A percentile compares a stretch with the other conserved stretches of the same genome.
These are phyloP conservation scores for Colletes gigas DNA, from an alignment of 1,140 invertebrate species.

Conservation along the genomic window DNA sequence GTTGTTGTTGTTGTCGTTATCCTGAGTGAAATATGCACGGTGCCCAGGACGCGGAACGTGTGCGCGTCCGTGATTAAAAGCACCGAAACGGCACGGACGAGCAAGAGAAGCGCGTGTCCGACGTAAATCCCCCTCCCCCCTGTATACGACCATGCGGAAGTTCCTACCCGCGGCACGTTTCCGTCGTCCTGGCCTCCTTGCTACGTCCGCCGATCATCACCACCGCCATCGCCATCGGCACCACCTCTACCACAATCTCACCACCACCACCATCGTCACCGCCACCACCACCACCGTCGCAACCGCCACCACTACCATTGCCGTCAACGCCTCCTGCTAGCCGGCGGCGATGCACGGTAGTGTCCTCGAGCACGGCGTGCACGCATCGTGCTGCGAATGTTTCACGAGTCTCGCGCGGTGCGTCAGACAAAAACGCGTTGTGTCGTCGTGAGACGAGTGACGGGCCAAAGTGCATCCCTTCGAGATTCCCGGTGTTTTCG, in stretches of 20 bases:
- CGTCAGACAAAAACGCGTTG: constrained; percentile 61
- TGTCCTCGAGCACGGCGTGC: constrained; percentile 67
- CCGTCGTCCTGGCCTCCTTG: constrained; percentile 37
- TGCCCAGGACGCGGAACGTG: neutral
- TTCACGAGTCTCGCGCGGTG: constrained; percentile 63
- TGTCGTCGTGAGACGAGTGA: constrained; percentile 64
- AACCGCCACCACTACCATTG: constrained; percentile 45
- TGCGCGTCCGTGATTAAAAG: neutral
- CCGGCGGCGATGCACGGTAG: constrained; percentile 65
- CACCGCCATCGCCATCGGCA: constrained; percentile 48
- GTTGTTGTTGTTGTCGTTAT: neutral
- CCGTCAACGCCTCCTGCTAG: constrained; percentile 62
- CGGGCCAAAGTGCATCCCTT: constrained; percentile 52
- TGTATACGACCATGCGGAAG: constrained; percentile 36
- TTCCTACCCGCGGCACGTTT: constrained; percentile 33
- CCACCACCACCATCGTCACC: constrained; percentile 22
- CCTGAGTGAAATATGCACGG: neutral
- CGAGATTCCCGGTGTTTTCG: constrained; percentile 55
- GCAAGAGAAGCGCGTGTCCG: neutral
- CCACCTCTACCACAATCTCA: constrained; percentile 45
- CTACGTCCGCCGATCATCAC: constrained; percentile 48
- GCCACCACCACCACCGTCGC: constrained; percentile 38
- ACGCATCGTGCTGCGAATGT: constrained; percentile 68
- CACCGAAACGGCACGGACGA: neutral
- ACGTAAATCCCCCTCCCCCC: neutral